phyloP scores from a whole-genome alignment of 2,113 vertebrate genomes.

The Galbula dea region DNA sequence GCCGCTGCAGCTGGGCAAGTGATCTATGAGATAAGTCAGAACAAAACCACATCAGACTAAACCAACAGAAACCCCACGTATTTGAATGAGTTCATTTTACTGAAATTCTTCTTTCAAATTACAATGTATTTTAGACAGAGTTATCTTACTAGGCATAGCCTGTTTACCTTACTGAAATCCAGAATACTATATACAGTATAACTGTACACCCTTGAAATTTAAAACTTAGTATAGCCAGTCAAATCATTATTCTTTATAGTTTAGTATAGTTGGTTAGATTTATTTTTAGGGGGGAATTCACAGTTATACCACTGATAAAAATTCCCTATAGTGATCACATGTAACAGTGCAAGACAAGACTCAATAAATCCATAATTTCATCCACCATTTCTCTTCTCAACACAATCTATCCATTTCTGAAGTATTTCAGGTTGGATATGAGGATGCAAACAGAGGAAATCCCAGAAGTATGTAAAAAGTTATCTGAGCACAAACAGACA shows the following conservation, averaged over 20 bases:
- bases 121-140: not conserved
- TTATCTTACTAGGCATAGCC: not conserved
- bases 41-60: constrained; percentile 28
- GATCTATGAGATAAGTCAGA: constrained; percentile 78
- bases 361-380: not conserved
- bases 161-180: not conserved
- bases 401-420: not conserved
- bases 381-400: not conserved
- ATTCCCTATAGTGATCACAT: not conserved
- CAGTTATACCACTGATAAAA: not conserved
- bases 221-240: not conserved
- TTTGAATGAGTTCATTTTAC: constrained; percentile 19
- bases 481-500: not conserved
- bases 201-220: not conserved
- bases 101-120: not conserved
- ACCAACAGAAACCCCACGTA: constrained; percentile 22
- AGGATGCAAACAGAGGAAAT: not conserved
- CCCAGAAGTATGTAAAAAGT: not conserved
- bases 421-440: not conserved
- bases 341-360: not conserved
- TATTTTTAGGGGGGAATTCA: not conserved
- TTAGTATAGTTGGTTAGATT: not conserved
- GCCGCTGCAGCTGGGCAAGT: constrained; percentile 86
- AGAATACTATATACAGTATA: not conserved
- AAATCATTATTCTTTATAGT: not conserved